Conservation (phyloP, 2,797 vertebrate genomes). For the Acanthornis magna region DNA sequence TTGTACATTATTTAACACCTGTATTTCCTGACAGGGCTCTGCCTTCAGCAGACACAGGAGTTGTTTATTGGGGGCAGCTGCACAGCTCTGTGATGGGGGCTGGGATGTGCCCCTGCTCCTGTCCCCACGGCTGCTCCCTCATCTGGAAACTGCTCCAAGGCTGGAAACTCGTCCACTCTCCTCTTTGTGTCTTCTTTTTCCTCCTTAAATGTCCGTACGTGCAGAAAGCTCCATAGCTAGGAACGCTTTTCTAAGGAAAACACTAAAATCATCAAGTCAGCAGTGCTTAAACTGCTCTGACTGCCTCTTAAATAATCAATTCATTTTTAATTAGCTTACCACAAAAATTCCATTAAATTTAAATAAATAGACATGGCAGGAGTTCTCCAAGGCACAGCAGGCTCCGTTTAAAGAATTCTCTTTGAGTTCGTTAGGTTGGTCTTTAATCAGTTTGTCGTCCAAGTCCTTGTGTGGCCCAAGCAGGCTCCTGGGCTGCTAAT, state of each 20-base stretch:
- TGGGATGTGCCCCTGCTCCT: not conserved
- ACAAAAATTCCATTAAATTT: slow-evolving; percentile 64
- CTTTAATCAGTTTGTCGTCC: slow-evolving; percentile 29
- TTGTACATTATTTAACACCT: not conserved
- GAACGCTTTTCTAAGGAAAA: slow-evolving; percentile 1
- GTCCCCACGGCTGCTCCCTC: not conserved
- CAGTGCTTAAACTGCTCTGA: slow-evolving; percentile 53
- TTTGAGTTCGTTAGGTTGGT: slow-evolving; percentile 47
- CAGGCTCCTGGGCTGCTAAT: not conserved
- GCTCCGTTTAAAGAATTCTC: slow-evolving; percentile 54
- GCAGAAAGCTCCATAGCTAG: not conserved
- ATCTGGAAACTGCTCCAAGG: accelerated
- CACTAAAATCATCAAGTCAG: slow-evolving; percentile 50
- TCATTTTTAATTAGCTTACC: slow-evolving; percentile 63
- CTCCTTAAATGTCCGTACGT: accelerated
- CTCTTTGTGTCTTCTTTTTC: not conserved
- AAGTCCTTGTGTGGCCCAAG: slow-evolving; percentile 48
- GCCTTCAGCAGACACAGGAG: not conserved
- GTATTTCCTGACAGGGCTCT: not conserved
- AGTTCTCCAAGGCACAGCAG: slow-evolving; percentile 45
- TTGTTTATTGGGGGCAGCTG: not conserved
- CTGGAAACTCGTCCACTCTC: accelerated
- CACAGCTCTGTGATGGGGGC: not conserved
- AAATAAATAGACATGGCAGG: slow-evolving; percentile 64
- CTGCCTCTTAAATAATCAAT: slow-evolving; percentile 65